Conservation (phyloP, 92 coral and sea anemone species). For the Desmophyllum pertusum region DNA sequence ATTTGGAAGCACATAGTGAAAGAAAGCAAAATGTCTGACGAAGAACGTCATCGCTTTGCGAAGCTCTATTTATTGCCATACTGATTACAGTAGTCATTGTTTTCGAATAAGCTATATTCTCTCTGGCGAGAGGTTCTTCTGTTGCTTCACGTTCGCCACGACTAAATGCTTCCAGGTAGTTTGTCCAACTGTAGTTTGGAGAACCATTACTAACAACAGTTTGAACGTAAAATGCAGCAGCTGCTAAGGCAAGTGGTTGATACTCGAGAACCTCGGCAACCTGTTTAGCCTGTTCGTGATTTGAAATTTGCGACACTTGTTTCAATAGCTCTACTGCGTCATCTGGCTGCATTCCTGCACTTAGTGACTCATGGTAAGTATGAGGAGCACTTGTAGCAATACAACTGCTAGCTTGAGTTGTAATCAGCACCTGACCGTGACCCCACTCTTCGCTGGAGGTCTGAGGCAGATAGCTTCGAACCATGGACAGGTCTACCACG, state of each 20-base stretch:
- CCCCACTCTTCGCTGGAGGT: constrained; percentile 38
- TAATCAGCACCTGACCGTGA: constrained; percentile 46
- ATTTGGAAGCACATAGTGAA: constrained; percentile 25
- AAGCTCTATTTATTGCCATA: constrained; percentile 40
- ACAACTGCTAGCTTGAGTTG: constrained; percentile 46
- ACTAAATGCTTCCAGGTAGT: constrained; percentile 30
- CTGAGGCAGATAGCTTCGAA: constrained; percentile 34
- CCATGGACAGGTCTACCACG: constrained; percentile 18
- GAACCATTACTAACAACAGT: neutral
- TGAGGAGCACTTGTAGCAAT: constrained; percentile 16
- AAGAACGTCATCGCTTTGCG: constrained; percentile 24
- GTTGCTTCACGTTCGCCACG: constrained; percentile 35
- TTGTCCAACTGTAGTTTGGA: constrained; percentile 29
- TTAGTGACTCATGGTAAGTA: constrained; percentile 26
- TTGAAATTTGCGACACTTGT: constrained; percentile 35
- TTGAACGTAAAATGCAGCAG: constrained; percentile 36
- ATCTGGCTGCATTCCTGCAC: constrained; percentile 33
- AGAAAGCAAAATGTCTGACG: constrained; percentile 35
- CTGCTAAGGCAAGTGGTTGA: constrained; percentile 23
- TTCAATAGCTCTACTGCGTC: constrained; percentile 40
- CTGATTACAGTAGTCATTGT: constrained; percentile 45
- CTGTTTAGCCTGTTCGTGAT: constrained; percentile 5
- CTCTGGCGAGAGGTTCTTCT: constrained; percentile 26
- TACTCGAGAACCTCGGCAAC: constrained; percentile 37
- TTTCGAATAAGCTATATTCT: constrained; percentile 18